Evolutionary conservation across 2,113 vertebrate species (phyloP).

Genomic region (Pedetes capensis): DNA sequence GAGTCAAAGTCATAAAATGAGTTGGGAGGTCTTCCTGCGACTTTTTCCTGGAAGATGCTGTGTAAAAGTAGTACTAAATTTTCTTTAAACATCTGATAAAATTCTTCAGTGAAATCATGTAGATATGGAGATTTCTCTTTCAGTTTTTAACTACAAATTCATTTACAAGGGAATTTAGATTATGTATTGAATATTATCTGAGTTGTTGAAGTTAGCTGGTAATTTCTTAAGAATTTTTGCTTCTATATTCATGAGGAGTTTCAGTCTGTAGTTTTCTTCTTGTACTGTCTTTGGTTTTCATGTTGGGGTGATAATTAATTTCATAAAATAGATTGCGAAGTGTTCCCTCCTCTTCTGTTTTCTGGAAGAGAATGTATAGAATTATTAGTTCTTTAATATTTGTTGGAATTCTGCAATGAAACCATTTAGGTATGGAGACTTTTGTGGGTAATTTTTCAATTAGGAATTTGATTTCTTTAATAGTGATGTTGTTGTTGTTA

Average conservation of each 20-base stretch:
- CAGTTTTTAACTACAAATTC: background rate
- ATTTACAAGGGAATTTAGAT: background rate
- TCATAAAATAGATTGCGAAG: constrained; percentile 1
- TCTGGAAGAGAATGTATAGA: background rate
- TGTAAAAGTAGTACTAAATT: background rate
- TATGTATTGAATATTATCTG: background rate
- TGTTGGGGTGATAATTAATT: background rate
- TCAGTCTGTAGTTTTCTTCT: background rate
- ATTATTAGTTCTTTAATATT: constrained; percentile 23
- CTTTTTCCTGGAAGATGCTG: background rate
- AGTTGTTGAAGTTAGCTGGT: background rate
- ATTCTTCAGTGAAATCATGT: background rate
- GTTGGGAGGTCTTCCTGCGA: background rate
- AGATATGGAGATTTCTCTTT: background rate
- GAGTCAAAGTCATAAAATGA: background rate
- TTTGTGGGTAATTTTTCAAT: background rate
- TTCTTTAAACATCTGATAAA: background rate
- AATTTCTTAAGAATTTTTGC: background rate
- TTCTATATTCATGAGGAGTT: background rate
- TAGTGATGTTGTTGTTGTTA: no score
- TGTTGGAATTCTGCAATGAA: constrained; percentile 31
- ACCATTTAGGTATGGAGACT: background rate
- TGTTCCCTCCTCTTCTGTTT: background rate
- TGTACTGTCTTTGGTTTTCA: background rate
- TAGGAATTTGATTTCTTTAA: constrained; percentile 20